phyloP scores from a whole-genome alignment of 2,888 invertebrate species.

The Metacarcinus magister region DNA sequence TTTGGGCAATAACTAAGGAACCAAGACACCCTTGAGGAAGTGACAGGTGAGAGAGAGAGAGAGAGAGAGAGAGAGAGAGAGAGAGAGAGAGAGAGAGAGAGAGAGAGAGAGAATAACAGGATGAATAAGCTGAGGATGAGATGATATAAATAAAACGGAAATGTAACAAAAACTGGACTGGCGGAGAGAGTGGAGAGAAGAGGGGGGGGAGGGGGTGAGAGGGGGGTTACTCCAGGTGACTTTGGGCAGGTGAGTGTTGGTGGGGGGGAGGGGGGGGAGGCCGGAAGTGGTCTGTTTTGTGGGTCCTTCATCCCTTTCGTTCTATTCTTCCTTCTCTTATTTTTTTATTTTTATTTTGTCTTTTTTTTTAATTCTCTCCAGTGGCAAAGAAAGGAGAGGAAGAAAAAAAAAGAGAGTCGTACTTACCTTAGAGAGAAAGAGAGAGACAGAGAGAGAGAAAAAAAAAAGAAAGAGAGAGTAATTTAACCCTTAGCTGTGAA shows the following conservation, averaged over 20 bases:
- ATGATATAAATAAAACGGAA: not conserved
- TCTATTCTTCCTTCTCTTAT: not conserved
- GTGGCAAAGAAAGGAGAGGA: too few relatives aligned
- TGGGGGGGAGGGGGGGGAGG: not conserved
- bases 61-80: slow-evolving; percentile 38
- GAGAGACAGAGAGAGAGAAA: too few relatives aligned
- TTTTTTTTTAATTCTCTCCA: not conserved
- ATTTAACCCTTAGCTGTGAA: too few relatives aligned
- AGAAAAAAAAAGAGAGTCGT: too few relatives aligned
- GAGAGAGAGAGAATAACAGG: slow-evolving; percentile 16
- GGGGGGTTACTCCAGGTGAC: not conserved
- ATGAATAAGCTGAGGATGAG: not conserved
- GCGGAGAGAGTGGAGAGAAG: not conserved
- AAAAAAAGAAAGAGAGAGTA: too few relatives aligned
- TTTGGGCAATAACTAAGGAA: not conserved
- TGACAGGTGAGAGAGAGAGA: not conserved
- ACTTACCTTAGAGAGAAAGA: too few relatives aligned
- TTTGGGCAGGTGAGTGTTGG: too few relatives aligned
- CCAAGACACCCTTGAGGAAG: not conserved
- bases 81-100: not conserved
- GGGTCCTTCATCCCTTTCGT: not conserved
- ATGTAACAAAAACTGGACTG: not conserved
- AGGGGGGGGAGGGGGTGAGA: not conserved
- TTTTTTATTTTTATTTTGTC: not conserved
- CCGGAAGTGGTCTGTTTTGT: slow-evolving; percentile 15